Percentiles rank a stretch among this genome's conserved stretches.
Evolutionary conservation across 2,113 vertebrate species (phyloP).

Genomic region (Ptychochromis oligacanthus): DNA sequence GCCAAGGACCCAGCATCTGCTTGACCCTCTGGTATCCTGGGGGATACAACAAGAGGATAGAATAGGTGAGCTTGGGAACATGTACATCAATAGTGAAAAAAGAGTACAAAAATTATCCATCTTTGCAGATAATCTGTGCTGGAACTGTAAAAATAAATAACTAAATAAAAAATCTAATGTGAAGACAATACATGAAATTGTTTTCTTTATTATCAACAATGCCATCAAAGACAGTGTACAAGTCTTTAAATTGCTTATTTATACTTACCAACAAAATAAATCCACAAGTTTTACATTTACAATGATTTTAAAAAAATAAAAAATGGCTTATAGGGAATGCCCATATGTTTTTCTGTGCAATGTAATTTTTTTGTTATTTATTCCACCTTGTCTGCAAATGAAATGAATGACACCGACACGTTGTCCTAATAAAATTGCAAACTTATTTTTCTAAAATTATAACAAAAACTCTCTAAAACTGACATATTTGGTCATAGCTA

Average conservation of each 20-base stretch:
- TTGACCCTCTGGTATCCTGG: conserved; percentile 95
- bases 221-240: neutral
- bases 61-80: neutral
- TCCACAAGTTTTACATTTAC: neutral
- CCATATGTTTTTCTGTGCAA: neutral
- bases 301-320: neutral
- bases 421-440: neutral
- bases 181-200: neutral
- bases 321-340: neutral
- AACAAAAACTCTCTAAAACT: neutral
- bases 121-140: neutral
- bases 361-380: neutral
- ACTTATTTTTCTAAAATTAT: neutral
- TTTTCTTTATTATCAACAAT: no score
- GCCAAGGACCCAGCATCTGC: conserved; percentile 87
- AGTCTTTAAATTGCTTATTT: neutral
- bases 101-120: neutral
- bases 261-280: neutral
- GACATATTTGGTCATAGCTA: neutral
- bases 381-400: neutral
- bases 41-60: conserved; percentile 15
- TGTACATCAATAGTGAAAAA: neutral
- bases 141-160: neutral
- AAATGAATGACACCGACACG: neutral
- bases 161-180: neutral